phyloP scores from a whole-genome alignment of 2,113 vertebrate genomes.

The Platysternon megacephalum region DNA sequence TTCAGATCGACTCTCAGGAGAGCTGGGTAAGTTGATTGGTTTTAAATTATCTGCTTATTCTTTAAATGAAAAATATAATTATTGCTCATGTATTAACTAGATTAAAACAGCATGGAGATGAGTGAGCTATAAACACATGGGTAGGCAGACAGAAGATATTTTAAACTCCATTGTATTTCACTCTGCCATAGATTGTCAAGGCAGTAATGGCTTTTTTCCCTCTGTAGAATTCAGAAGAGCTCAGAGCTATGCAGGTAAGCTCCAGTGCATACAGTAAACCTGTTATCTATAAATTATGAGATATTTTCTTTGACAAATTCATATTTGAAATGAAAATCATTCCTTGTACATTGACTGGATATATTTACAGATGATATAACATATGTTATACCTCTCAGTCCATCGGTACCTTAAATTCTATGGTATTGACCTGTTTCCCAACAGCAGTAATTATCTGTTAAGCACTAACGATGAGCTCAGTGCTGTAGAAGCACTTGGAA shows the following conservation, averaged over 20 bases:
- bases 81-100: neutral
- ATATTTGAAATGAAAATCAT: neutral
- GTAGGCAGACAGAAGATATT: neutral
- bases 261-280: neutral
- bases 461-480: accelerated
- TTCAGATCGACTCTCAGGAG: neutral
- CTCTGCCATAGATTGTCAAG: neutral
- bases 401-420: neutral
- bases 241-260: neutral
- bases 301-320: neutral
- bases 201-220: neutral
- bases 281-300: neutral
- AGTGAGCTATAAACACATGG: neutral
- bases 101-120: neutral
- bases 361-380: neutral
- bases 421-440: neutral
- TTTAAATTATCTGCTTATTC: neutral
- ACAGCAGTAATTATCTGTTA: neutral
- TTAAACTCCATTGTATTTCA: neutral
- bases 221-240: neutral
- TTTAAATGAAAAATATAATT: neutral
- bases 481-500: neutral
- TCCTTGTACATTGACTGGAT: neutral
- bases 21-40: neutral
- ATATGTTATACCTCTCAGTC: neutral